Evolutionary conservation across 37 sponge, comb jelly and placozoan species (phyloP).

Genomic region (Theonella swinhoei): DNA sequence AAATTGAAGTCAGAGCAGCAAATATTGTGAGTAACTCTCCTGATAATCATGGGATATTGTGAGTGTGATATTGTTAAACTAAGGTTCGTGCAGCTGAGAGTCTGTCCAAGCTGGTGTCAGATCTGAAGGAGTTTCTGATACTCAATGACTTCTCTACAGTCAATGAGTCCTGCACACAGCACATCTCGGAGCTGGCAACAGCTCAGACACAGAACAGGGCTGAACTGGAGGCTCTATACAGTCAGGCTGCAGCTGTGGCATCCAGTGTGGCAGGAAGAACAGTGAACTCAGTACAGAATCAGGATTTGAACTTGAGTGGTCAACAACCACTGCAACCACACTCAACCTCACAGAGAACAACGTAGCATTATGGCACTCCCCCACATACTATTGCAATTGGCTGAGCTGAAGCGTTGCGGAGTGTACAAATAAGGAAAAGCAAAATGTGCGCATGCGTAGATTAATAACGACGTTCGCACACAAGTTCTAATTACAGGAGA

Average conservation of each 20-base stretch:
- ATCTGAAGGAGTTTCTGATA: slow-evolving; percentile 87
- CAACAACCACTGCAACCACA: neutral
- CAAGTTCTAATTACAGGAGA: slow-evolving; percentile 42
- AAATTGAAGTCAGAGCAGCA: slow-evolving; percentile 84
- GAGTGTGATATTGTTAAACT: neutral
- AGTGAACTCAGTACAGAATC: neutral
- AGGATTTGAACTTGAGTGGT: neutral
- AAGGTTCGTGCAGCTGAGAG: slow-evolving; percentile 88
- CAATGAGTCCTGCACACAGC: slow-evolving; percentile 69
- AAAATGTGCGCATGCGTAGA: no score
- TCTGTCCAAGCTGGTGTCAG: slow-evolving; percentile 78
- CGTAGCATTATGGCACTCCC: slow-evolving; percentile 36
- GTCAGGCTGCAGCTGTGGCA: neutral
- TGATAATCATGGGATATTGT: neutral
- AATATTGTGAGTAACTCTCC: slow-evolving; percentile 70
- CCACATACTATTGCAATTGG: no score
- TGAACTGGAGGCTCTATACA: slow-evolving; percentile 23
- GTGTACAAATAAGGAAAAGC: no score
- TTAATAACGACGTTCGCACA: slow-evolving; percentile 30
- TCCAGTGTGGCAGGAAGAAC: neutral
- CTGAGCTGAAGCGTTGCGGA: no score
- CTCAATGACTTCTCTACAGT: slow-evolving; percentile 91
- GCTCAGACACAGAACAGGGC: slow-evolving; percentile 12
- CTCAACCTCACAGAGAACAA: no score
- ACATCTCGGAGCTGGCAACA: slow-evolving; percentile 36